phyloP scores from a whole-genome alignment of 2,888 invertebrate species.

The Pseudococcus longispinus region DNA sequence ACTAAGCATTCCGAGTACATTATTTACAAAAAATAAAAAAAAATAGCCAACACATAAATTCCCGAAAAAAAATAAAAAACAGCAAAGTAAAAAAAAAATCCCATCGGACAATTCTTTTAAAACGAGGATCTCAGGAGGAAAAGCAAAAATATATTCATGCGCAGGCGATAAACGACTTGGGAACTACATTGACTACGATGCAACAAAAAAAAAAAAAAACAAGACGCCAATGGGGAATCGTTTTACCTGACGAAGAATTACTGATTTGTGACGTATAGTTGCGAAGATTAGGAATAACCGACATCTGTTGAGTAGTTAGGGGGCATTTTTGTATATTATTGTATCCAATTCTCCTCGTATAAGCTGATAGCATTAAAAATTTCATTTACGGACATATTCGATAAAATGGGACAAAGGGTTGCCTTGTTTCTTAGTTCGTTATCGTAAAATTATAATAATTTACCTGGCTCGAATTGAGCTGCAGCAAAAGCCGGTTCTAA shows the following conservation, averaged over 20 bases:
- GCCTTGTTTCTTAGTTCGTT: background rate
- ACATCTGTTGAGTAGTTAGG: conserved; percentile 79
- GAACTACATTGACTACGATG: conserved; percentile 12
- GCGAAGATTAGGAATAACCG: conserved; percentile 87
- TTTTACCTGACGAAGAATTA: conserved; percentile 58
- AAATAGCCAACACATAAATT: background rate
- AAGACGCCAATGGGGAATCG: conserved; percentile 52
- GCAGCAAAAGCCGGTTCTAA: background rate
- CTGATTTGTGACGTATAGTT: conserved; percentile 65
- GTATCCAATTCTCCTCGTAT: conserved; percentile 76
- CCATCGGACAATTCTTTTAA: background rate
- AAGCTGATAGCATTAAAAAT: conserved; percentile 58
- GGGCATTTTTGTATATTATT: conserved; percentile 85
- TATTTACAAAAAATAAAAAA: conserved; percentile 1
- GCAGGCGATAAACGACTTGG: background rate
- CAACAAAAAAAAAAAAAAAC: conserved; percentile 51
- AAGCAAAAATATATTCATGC: conserved; percentile 50
- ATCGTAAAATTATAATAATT: background rate
- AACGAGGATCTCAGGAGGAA: conserved; percentile 13
- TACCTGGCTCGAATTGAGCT: conserved; percentile 39
- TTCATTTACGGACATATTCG: background rate
- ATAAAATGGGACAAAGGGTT: background rate
- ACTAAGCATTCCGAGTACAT: background rate
- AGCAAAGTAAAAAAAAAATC: background rate
- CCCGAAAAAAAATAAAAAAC: conserved; percentile 38